These are phyloP conservation scores for Anoplolepis gracilipes DNA, from an alignment of 1,140 invertebrate species.

Conservation along the genomic window DNA sequence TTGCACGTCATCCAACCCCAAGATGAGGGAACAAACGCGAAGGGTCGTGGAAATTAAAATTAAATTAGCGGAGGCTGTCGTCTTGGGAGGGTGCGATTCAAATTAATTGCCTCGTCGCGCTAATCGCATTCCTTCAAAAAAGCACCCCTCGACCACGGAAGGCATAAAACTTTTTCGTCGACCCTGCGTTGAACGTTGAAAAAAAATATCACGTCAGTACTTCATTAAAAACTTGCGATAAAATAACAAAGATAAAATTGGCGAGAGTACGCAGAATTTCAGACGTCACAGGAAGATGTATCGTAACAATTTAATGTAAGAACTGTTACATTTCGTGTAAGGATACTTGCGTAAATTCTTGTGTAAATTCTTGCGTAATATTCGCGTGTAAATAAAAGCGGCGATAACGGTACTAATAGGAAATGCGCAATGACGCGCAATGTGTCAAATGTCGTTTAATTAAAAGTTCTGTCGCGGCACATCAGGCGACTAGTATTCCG, in stretches of 20 bases:
- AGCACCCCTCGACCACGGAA: constrained; percentile 3
- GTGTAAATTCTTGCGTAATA: not conserved
- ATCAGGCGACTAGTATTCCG: constrained; percentile 20
- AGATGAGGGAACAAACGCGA: not conserved
- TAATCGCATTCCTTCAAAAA: constrained; percentile 50
- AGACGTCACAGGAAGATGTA: not conserved
- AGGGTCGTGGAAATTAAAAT: constrained; percentile 69
- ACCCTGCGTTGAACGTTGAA: not conserved
- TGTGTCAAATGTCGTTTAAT: constrained; percentile 56
- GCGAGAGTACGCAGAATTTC: not conserved
- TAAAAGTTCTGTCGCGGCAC: constrained; percentile 36
- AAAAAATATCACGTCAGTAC: constrained; percentile 32
- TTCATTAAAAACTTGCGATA: constrained; percentile 47
- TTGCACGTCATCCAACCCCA: constrained; percentile 1
- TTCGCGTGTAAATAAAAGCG: not conserved
- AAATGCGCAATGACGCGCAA: constrained; percentile 23
- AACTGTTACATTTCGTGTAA: not conserved
- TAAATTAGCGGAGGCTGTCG: constrained; percentile 67
- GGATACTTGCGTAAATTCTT: not conserved
- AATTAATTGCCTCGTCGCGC: constrained; percentile 71
- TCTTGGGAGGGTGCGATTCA: constrained; percentile 44
- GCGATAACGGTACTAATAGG: not conserved
- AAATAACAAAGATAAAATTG: constrained; percentile 29
- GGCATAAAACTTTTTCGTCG: constrained; percentile 37
- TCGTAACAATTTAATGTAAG: no score